Base-by-base conservation (phyloP, 1,140 invertebrate species). In the Drosophila persimilis region DNA sequence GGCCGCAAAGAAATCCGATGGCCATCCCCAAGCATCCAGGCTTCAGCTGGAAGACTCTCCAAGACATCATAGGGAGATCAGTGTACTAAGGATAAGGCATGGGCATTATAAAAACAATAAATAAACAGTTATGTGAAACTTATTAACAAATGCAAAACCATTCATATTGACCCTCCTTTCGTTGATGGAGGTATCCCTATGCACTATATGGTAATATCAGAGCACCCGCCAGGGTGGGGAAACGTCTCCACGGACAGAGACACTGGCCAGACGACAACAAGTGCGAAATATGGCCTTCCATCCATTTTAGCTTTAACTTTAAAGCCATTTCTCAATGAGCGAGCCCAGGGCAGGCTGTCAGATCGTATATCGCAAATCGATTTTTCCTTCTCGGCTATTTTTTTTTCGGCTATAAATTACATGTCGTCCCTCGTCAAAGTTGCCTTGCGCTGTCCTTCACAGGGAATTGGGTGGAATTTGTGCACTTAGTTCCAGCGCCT, bases 391-490 rank as follows among this genome's bases (percentile, higher is more conserved):
- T 66, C 26, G 52, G n/a, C 22, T 45, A 50, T 56, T 11, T 58
- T 47, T 50, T 61, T 58, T 67, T 44, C 11, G 59, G 78, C 56
- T 64, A 75, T 88, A 86, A 81, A 72, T 88, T 72, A 55, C 56
- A 77, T 67, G 64, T 74, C 61, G 58, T 57, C 73, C 73, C 53
- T 77, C 52, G 55, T 86, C 81, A 85, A 80, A 71, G 52, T 64
- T 56, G 58, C 6, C 44, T 45, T 9, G 31, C 31, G 31, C 8
- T 35, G 29, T 8, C 8, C 46, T 8, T 9, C 44, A 35, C 53
- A 69, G 55, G 73, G 80, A 84, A 84, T 84, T 63, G 57, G 77
- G 43, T 59, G 63, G 63, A 76, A 84, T 80, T 74, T 63, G 55
- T 35, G 17, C 54, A 39, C 43, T 65, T 22, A 39, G 13, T 15